These are phyloP conservation scores for Oncorhynchus nerka DNA, from an alignment of 2,113 vertebrate genomes.

Conservation along the genomic window DNA sequence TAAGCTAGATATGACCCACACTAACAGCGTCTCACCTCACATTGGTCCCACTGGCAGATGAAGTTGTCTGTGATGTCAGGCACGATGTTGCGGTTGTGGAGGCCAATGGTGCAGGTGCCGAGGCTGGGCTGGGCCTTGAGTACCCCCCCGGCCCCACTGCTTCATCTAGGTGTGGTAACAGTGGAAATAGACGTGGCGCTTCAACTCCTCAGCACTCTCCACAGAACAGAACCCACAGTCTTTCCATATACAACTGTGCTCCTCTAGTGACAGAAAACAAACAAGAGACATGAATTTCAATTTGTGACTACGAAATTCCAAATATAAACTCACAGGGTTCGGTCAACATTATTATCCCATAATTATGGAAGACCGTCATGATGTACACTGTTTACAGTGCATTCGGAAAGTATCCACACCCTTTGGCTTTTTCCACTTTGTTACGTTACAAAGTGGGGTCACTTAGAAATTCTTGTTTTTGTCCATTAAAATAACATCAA, in stretches of 20 bases:
- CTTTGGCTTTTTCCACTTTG: too few relatives aligned
- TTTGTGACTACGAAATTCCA: not conserved
- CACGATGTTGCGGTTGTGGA: slow-evolving; percentile 88
- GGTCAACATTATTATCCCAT: not conserved
- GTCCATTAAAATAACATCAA: too few relatives aligned
- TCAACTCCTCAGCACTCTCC: slow-evolving; percentile 79
- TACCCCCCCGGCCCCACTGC: slow-evolving; percentile 85
- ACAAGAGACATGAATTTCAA: not conserved
- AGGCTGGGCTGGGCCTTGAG: slow-evolving; percentile 79
- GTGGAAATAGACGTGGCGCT: slow-evolving; percentile 91
- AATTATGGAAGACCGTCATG: not conserved
- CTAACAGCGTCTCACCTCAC: slow-evolving; percentile 80
- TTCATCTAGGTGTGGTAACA: slow-evolving; percentile 98
- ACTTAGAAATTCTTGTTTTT: too few relatives aligned
- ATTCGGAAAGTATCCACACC: too few relatives aligned
- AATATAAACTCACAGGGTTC: too few relatives aligned
- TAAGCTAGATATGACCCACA: too few relatives aligned
- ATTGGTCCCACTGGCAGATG: slow-evolving; percentile 91
- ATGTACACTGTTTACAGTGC: too few relatives aligned
- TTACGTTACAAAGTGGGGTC: too few relatives aligned
- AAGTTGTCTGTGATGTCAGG: slow-evolving; percentile 94
- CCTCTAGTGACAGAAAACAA: slow-evolving; percentile 28
- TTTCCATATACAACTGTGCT: slow-evolving; percentile 87
- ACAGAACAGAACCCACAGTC: slow-evolving; percentile 91
- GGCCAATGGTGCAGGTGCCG: slow-evolving; percentile 85